These are phyloP conservation scores for Anastrepha obliqua DNA, from an alignment of 1,140 invertebrate species.

Conservation along the genomic window DNA sequence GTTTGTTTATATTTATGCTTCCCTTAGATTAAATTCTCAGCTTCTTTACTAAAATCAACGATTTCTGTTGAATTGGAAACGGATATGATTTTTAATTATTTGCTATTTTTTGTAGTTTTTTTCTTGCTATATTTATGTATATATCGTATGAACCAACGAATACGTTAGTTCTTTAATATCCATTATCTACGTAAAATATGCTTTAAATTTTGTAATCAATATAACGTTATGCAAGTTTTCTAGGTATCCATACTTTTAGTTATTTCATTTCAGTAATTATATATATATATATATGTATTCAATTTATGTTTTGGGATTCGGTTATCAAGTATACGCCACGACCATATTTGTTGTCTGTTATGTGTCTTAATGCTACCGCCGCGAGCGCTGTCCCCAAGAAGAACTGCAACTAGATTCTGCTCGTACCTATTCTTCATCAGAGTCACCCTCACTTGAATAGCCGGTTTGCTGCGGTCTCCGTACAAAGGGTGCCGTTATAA, in stretches of 20 bases:
- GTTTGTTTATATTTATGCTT: constrained; percentile 50
- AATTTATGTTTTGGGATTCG: constrained; percentile 39
- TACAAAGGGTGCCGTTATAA: constrained; percentile 85
- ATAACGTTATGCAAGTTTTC: constrained; percentile 28
- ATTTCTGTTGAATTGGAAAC: constrained; percentile 41
- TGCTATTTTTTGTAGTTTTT: constrained; percentile 18
- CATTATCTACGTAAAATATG: constrained; percentile 45
- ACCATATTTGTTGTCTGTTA: neutral
- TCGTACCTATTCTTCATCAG: constrained; percentile 85
- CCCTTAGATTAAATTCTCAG: constrained; percentile 48
- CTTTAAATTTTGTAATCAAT: constrained; percentile 39
- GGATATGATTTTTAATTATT: constrained; percentile 32
- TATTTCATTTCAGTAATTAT: constrained; percentile 8
- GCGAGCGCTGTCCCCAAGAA: neutral
- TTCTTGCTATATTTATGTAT: constrained; percentile 3
- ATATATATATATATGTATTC: constrained; percentile 6
- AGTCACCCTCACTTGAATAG: constrained; percentile 93
- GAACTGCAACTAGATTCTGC: constrained; percentile 34
- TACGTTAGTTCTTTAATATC: constrained; percentile 28
- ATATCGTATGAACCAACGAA: constrained; percentile 33
- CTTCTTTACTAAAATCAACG: constrained; percentile 48
- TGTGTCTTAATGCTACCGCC: neutral
- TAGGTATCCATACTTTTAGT: constrained; percentile 40
- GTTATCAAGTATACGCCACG: constrained; percentile 19
- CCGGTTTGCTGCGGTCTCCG: constrained; percentile 79